Evolutionary conservation across 2,888 invertebrate genomes (phyloP), one percentile per base, ranked within the genome.

Genomic region (Synergus laeviventris): DNA sequence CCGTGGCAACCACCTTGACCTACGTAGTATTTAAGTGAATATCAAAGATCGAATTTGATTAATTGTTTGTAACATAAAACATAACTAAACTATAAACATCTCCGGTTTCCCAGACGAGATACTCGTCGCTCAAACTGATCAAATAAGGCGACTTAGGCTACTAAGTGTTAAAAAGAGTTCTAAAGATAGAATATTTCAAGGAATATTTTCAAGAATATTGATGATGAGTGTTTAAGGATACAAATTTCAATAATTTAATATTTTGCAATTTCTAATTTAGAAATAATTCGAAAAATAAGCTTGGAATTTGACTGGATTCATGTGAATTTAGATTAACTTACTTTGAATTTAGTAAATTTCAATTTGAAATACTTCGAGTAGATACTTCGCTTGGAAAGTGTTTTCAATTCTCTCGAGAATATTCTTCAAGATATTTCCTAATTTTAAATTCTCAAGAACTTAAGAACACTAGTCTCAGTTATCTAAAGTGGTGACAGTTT

Each of bases 1-100:
- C 76, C 73, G 76, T 74, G 76, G 78, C 75, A 78, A 73, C 78
- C 70, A 70, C 45, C 45, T 70, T 49, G 70, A 70, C 70, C 49
- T 70, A 70, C 31, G n/a, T 70, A 70, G 70, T 70, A 49, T 49
- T 49, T 70, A 70, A 70, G 70, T 70, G 49, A 31, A 36, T 70
- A 70, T 70, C 70, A 70, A 70, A 70, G 70, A 70, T 70, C 45
- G 66, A 66, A 45, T 45, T 66, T 66, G 70, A 70, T 70, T 70
- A 45, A 49, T 70, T 45, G 24, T 39, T 66, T 45, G 31, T 66
- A 66, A 31, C 45, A 62, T 66, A 42, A 39, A 66, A 66, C 18
- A 31, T 49, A 70, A 42, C 36, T 62, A 64, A 38, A 64, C 21
- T 45, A 39, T 24, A 42, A 66, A 66, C 70, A 49, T 70, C 49